A percentile compares a stretch with the other conserved stretches of the same genome.
Evolutionary conservation across 1,140 invertebrate species (phyloP).

Genomic region (Zeugodacus cucurbitae): DNA sequence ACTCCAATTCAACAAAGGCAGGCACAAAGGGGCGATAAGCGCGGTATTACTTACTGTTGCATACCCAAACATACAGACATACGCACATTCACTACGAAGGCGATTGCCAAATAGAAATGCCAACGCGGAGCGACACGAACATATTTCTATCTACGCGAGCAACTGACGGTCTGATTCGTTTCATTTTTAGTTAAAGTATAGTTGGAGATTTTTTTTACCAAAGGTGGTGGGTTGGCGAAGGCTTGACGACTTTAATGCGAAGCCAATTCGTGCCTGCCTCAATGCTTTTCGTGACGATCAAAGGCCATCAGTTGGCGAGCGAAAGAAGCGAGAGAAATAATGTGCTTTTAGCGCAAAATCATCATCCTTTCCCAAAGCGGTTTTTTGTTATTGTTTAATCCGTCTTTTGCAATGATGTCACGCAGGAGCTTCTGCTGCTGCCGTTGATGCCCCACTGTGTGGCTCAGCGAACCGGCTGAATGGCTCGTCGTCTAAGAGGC

Average conservation of each 20-base stretch:
- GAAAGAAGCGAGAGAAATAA: background rate
- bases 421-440: background rate
- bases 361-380: background rate
- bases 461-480: background rate
- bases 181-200: background rate
- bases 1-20: background rate
- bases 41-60: background rate
- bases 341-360: slow-evolving; percentile 11
- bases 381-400: slow-evolving; percentile 5
- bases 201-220: background rate
- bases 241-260: background rate
- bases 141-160: background rate
- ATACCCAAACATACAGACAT: background rate
- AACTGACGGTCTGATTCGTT: background rate
- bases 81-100: background rate
- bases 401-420: background rate
- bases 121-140: background rate
- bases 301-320: background rate
- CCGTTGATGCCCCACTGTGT: background rate
- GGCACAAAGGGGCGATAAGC: background rate
- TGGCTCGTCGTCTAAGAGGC: background rate
- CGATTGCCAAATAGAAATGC: background rate
- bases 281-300: background rate
- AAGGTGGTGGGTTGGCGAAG: background rate
- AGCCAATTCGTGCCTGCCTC: slow-evolving; percentile 4